Evolutionary conservation across 2,888 invertebrate species (phyloP).

Genomic region (Patella caerulea): DNA sequence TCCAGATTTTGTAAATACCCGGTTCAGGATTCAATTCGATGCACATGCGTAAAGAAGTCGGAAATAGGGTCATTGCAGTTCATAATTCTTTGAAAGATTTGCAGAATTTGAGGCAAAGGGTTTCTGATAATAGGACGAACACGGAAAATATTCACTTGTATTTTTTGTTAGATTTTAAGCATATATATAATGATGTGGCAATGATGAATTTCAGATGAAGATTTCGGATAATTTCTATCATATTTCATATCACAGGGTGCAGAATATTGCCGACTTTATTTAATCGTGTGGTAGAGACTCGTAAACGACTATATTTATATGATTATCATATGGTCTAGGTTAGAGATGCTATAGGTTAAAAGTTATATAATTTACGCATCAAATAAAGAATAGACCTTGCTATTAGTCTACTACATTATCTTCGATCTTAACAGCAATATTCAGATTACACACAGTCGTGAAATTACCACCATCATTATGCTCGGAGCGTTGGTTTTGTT

Average conservation of each 20-base stretch:
- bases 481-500: too few relatives aligned
- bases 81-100: background rate
- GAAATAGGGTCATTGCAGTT: slow-evolving; percentile 1
- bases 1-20: slow-evolving; percentile 9
- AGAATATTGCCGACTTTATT: background rate
- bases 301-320: background rate
- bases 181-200: background rate
- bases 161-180: slow-evolving; percentile 9
- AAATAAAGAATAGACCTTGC: too few relatives aligned
- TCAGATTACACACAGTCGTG: too few relatives aligned
- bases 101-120: background rate
- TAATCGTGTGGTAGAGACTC: background rate
- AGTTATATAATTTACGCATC: background rate
- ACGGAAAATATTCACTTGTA: background rate
- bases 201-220: background rate
- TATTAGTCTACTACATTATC: too few relatives aligned
- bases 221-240: slow-evolving; percentile 1
- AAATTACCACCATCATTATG: too few relatives aligned
- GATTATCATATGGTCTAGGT: background rate
- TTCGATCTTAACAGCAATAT: too few relatives aligned
- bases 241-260: slow-evolving; percentile 1
- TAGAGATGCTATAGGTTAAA: background rate
- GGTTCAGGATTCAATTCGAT: slow-evolving; percentile 2
- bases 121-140: slow-evolving; percentile 1
- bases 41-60: slow-evolving; percentile 6